These are phyloP conservation scores for Falcunculus frontatus DNA, from an alignment of 2,113 vertebrate species.

Conservation along the genomic window DNA sequence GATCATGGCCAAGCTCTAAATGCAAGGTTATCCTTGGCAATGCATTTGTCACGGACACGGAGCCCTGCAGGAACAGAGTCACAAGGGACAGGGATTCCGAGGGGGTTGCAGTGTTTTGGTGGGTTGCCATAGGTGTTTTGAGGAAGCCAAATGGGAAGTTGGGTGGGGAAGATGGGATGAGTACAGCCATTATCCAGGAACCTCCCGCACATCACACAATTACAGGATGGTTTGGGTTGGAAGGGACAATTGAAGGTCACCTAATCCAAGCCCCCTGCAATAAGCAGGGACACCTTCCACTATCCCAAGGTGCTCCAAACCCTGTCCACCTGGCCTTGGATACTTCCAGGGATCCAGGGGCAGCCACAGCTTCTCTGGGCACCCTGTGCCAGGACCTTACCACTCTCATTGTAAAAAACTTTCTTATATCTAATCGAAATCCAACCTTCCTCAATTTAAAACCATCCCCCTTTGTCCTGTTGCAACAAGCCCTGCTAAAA, in stretches of 20 bases:
- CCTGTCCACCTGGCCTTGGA: rapidly evolving
- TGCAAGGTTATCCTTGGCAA: background rate
- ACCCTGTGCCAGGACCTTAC: background rate
- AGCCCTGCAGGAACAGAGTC: background rate
- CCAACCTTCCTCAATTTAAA: background rate
- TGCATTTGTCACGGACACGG: background rate
- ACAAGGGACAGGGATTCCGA: background rate
- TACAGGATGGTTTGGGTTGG: background rate
- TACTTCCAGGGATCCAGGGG: background rate
- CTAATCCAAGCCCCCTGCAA: background rate
- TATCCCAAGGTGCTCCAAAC: background rate
- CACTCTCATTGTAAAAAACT: rapidly evolving
- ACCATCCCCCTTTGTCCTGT: rapidly evolving
- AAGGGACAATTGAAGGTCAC: background rate
- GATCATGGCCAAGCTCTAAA: rapidly evolving
- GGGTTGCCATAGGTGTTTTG: background rate
- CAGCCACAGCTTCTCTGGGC: background rate
- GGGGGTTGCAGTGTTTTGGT: background rate
- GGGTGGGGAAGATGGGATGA: background rate
- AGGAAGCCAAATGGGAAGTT: background rate
- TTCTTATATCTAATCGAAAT: background rate
- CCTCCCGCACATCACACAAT: rapidly evolving
- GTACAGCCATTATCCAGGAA: background rate
- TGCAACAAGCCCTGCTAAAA: background rate
- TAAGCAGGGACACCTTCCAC: background rate